phyloP scores from a whole-genome alignment of 2,888 invertebrate genomes.

The Mechanitis mazaeus region DNA sequence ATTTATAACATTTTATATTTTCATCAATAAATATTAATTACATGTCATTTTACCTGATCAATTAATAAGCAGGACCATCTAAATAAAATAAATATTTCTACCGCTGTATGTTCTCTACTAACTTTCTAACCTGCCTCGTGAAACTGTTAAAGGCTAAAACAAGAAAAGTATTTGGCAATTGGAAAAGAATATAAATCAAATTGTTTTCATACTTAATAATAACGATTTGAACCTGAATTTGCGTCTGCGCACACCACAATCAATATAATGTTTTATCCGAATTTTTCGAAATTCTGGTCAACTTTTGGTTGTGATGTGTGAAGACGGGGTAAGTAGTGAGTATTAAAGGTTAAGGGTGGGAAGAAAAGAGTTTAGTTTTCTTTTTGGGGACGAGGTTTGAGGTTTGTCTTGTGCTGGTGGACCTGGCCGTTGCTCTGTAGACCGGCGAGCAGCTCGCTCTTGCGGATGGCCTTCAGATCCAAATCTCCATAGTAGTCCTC shows the following conservation, averaged over 20 bases:
- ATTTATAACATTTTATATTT: conserved; percentile 37
- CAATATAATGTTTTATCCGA: conserved; percentile 34
- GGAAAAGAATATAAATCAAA: conserved; percentile 67
- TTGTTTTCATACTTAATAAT: conserved; percentile 54
- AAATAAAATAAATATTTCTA: conserved; percentile 65
- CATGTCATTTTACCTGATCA: conserved; percentile 31
- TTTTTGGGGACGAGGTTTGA: conserved; percentile 76
- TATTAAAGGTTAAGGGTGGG: conserved; percentile 61
- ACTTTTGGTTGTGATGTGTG: conserved; percentile 49
- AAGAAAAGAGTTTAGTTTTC: conserved; percentile 56
- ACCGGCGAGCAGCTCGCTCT: conserved; percentile 92
- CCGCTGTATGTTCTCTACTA: conserved; percentile 57
- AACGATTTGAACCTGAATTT: conserved; percentile 60
- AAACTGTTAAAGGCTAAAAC: conserved; percentile 62
- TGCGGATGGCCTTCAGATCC: conserved; percentile 96
- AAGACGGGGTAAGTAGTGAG: conserved; percentile 58
- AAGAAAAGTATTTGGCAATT: conserved; percentile 71
- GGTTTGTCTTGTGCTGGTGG: conserved; percentile 54
- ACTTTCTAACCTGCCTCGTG: conserved; percentile 58
- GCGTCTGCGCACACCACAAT: conserved; percentile 53
- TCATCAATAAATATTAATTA: conserved; percentile 15
- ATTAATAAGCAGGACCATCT: conserved; percentile 38
- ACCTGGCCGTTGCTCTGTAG: conserved; percentile 79
- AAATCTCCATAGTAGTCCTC: conserved; percentile 97
- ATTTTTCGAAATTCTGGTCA: conserved; percentile 22